phyloP scores from a whole-genome alignment of 2,888 invertebrate species.

The Ephialtes manifestator region DNA sequence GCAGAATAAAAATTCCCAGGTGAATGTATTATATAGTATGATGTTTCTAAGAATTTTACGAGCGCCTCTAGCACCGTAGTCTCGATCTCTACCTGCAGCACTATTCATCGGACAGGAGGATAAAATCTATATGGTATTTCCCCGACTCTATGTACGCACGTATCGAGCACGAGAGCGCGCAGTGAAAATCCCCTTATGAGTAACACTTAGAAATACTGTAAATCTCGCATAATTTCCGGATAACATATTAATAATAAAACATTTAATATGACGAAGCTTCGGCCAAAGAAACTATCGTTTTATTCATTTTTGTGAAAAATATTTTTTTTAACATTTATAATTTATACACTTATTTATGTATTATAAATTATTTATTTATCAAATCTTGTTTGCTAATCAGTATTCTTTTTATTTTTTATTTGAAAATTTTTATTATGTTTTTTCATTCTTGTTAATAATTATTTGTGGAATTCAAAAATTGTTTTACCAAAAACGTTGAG shows the following conservation, averaged over 20 bases:
- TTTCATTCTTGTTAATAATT: no score
- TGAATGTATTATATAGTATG: slow-evolving; percentile 3
- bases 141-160: slow-evolving; percentile 24
- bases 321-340: neutral
- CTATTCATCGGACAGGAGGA: slow-evolving; percentile 23
- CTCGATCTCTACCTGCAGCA: slow-evolving; percentile 22
- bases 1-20: neutral
- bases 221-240: slow-evolving; percentile 16
- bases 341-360: no score
- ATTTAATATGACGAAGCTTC: neutral
- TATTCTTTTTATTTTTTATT: no score
- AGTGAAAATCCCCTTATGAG: slow-evolving; percentile 29
- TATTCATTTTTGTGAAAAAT: no score
- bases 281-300: neutral
- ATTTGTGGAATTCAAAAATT: no score
- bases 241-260: slow-evolving; percentile 16
- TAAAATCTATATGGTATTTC: slow-evolving; percentile 53
- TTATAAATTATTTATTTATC: no score
- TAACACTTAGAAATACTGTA: slow-evolving; percentile 13
- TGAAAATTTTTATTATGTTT: no score
- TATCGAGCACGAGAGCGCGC: slow-evolving; percentile 25
- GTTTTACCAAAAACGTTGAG: no score
- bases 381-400: no score
- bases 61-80: slow-evolving; percentile 5
- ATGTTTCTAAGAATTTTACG: slow-evolving; percentile 27